These are phyloP conservation scores for Patella vulgata DNA, from an alignment of 1,140 invertebrate species.

Conservation along the genomic window DNA sequence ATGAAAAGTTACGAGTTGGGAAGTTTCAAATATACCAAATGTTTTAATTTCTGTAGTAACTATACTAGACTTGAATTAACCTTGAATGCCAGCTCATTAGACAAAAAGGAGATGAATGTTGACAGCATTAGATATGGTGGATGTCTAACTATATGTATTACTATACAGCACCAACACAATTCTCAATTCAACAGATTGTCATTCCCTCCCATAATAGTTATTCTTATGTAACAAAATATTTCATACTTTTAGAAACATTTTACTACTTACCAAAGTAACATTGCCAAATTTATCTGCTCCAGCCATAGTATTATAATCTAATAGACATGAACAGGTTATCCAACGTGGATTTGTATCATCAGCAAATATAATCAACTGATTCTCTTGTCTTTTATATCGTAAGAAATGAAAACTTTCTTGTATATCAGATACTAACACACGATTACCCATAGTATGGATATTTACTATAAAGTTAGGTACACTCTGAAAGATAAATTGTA, in stretches of 20 bases:
- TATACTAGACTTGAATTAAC: too few relatives aligned
- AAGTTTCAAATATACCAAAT: too few relatives aligned
- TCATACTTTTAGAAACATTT: too few relatives aligned
- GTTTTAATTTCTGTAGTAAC: too few relatives aligned
- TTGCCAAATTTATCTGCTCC: slow-evolving; percentile 99
- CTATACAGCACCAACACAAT: too few relatives aligned
- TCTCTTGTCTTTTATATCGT: slow-evolving; percentile 94
- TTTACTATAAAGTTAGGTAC: slow-evolving; percentile 94
- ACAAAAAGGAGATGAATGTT: too few relatives aligned
- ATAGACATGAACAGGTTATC: slow-evolving; percentile 90
- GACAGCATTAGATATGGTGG: too few relatives aligned
- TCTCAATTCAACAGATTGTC: too few relatives aligned
- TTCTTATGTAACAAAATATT: too few relatives aligned
- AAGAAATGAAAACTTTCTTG: slow-evolving; percentile 98
- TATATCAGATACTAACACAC: slow-evolving; percentile 94
- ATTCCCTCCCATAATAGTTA: too few relatives aligned
- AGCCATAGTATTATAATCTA: slow-evolving; percentile 97
- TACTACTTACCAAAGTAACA: slow-evolving; percentile 83
- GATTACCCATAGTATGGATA: slow-evolving; percentile 91
- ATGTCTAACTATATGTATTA: too few relatives aligned
- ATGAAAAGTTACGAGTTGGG: too few relatives aligned
- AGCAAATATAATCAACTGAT: slow-evolving; percentile 97
- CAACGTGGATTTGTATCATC: slow-evolving; percentile 97
- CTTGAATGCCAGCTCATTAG: background rate
- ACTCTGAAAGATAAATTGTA: slow-evolving; percentile 79